These are phyloP conservation scores for Ceratina calcarata DNA, from an alignment of 1,140 invertebrate species.

Conservation along the genomic window DNA sequence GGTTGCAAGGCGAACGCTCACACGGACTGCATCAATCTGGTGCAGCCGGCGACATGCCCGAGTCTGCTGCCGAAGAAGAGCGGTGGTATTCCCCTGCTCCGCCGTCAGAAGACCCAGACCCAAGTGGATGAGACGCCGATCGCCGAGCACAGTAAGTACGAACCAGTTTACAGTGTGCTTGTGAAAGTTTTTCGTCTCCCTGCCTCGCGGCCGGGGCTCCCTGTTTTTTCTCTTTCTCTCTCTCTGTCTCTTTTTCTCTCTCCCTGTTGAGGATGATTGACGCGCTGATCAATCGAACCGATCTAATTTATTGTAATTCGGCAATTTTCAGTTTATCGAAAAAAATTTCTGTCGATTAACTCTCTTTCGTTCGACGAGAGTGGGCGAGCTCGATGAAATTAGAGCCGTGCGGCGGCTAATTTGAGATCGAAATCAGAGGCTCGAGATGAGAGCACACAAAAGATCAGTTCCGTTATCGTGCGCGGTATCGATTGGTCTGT, in stretches of 20 bases:
- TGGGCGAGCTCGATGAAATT: no score
- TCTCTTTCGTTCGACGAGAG: no score
- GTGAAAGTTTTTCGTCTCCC: not conserved
- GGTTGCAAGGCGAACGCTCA: constrained; percentile 96
- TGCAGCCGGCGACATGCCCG: constrained; percentile 74
- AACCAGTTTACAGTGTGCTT: constrained; percentile 2
- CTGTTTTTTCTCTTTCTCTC: not conserved
- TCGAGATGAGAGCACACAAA: no score
- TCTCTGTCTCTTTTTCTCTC: not conserved
- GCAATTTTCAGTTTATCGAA: not conserved
- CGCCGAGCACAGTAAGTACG: constrained; percentile 76
- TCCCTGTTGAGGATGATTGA: constrained; percentile 36
- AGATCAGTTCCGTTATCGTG: not conserved
- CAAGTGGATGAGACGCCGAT: constrained; percentile 67
- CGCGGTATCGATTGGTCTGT: not conserved
- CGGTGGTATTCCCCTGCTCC: constrained; percentile 89
- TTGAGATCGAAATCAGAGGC: not conserved
- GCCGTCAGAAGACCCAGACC: constrained; percentile 88
- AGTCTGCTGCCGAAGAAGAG: constrained; percentile 84
- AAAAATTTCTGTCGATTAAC: not conserved
- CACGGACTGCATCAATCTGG: constrained; percentile 86
- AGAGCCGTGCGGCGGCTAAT: no score
- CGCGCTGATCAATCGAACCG: not conserved
- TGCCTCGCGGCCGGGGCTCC: not conserved
- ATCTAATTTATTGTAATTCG: not conserved